Conservation (phyloP, 2,888 invertebrate genomes). For the Rhyacophila evoluta region DNA sequence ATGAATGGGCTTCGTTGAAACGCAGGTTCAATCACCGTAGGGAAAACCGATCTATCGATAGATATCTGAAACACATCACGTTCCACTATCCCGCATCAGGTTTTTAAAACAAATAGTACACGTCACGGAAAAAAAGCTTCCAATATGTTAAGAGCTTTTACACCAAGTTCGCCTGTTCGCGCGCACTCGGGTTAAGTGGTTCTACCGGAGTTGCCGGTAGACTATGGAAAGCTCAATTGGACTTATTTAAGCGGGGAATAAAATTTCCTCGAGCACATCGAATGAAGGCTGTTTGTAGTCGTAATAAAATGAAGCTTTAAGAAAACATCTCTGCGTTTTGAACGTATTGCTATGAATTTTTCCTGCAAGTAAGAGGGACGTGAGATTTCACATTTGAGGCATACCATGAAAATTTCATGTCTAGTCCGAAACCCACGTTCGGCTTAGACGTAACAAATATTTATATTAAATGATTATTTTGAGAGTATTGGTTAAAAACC, state of each 20-base stretch:
- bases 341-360: background rate
- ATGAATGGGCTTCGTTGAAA: background rate
- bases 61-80: slow-evolving; percentile 50
- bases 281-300: slow-evolving; percentile 2
- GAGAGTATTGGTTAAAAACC: too few relatives aligned
- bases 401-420: too few relatives aligned
- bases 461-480: too few relatives aligned
- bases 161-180: slow-evolving; percentile 36
- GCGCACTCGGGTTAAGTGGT: slow-evolving; percentile 50
- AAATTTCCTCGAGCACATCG: slow-evolving; percentile 34
- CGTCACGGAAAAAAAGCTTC: slow-evolving; percentile 49
- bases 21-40: background rate
- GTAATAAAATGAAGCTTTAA: background rate
- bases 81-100: slow-evolving; percentile 39
- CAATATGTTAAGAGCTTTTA: slow-evolving; percentile 53
- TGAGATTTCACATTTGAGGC: too few relatives aligned
- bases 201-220: slow-evolving; percentile 37
- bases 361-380: background rate
- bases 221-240: slow-evolving; percentile 41
- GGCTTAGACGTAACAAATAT: too few relatives aligned
- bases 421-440: too few relatives aligned
- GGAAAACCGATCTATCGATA: slow-evolving; percentile 2
- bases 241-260: slow-evolving; percentile 40
- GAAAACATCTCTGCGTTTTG: background rate
- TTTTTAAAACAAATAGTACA: slow-evolving; percentile 50